Evolutionary conservation across 2,888 invertebrate genomes (phyloP).

Genomic region (Hipparchia semele): DNA sequence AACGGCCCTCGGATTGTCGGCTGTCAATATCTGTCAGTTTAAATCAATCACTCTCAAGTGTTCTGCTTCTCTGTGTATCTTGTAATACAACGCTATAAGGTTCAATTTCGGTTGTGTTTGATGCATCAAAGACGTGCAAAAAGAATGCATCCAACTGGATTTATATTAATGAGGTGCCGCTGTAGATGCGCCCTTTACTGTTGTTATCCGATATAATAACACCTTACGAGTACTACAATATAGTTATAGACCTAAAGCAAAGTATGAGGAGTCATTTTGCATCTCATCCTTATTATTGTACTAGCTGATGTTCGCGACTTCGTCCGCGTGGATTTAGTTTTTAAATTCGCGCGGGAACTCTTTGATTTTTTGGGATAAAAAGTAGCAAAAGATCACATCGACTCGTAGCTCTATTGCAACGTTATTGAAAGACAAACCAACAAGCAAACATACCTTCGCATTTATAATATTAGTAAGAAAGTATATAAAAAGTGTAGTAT

Average conservation of each 20-base stretch:
- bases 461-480: too few species aligned
- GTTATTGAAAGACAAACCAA: too few species aligned
- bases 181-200: constrained; percentile 30
- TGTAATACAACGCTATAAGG: constrained; percentile 29
- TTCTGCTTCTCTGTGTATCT: constrained; percentile 27
- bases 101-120: constrained; percentile 17
- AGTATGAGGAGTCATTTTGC: constrained; percentile 1
- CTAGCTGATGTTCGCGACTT: too few species aligned
- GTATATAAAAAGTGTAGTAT: too few species aligned
- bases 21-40: constrained; percentile 53
- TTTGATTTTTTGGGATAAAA: too few species aligned
- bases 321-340: too few species aligned
- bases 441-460: too few species aligned
- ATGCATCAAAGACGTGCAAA: constrained; percentile 15
- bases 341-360: too few species aligned
- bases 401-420: too few species aligned
- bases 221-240: background rate
- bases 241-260: background rate
- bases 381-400: too few species aligned
- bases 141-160: constrained; percentile 34
- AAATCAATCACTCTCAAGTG: constrained; percentile 50
- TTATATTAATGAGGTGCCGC: constrained; percentile 42
- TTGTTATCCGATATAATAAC: constrained; percentile 32
- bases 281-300: background rate
- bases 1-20: constrained; percentile 41